Evolutionary conservation across 1,140 invertebrate genomes (phyloP).

Genomic region (Pogonognathellus flavescens): DNA sequence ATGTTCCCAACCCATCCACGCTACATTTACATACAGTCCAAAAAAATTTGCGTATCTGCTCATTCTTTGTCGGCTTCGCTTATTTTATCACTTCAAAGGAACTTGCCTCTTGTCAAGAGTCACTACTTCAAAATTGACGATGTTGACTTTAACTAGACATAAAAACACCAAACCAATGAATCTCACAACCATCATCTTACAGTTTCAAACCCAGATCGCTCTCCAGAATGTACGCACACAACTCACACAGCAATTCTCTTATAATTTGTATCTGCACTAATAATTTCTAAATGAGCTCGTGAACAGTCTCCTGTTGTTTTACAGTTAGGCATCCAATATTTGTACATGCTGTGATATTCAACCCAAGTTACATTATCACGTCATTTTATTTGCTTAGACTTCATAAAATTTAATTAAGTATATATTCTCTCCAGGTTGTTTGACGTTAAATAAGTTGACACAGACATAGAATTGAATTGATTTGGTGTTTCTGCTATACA

Average conservation of each 20-base stretch:
- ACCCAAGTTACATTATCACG: conserved; percentile 25
- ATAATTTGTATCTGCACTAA: not conserved
- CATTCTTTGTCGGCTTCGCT: conserved; percentile 32
- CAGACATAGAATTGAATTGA: no score
- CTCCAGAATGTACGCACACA: not conserved
- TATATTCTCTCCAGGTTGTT: no score
- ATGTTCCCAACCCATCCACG: no score
- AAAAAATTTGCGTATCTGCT: conserved; percentile 26
- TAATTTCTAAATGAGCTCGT: conserved; percentile 21
- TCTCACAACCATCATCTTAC: conserved; percentile 21
- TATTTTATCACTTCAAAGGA: conserved; percentile 46
- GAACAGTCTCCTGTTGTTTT: conserved; percentile 10
- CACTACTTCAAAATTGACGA: conserved; percentile 39
- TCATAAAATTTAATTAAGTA: no score
- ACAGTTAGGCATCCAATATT: conserved; percentile 11
- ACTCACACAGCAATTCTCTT: not conserved
- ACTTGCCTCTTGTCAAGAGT: conserved; percentile 20
- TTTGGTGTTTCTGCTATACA: no score
- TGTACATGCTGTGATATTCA: conserved; percentile 14
- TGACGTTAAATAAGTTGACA: no score
- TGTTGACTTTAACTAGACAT: conserved; percentile 42
- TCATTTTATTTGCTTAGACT: not conserved
- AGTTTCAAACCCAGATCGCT: not conserved
- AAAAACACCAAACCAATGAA: conserved; percentile 17
- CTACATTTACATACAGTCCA: no score